These are phyloP conservation scores for Malacoctenus gilli DNA, from an alignment of 2,797 vertebrate species.

Conservation along the genomic window DNA sequence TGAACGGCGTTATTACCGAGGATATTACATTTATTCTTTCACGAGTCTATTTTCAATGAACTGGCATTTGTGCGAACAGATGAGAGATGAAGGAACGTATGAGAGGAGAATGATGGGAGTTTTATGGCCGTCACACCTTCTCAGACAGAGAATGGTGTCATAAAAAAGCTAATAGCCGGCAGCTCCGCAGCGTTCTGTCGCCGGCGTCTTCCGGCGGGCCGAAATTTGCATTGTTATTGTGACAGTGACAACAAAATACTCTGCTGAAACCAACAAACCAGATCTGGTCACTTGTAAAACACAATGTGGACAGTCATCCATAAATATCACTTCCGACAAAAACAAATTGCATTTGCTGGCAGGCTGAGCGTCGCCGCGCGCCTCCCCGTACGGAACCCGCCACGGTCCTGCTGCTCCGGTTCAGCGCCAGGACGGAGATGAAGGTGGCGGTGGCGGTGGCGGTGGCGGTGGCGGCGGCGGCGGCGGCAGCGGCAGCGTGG, in stretches of 20 bases:
- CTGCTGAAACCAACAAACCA: constrained; percentile 8
- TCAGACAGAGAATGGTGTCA: not conserved
- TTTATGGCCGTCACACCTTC: constrained; percentile 4
- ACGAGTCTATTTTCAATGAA: no score
- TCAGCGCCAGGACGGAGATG: constrained; percentile 12
- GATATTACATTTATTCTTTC: no score
- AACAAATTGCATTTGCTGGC: constrained; percentile 46
- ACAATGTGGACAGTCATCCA: constrained; percentile 31
- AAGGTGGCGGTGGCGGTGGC: no score
- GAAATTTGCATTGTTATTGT: constrained; percentile 32
- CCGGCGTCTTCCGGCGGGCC: not conserved
- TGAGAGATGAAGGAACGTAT: no score
- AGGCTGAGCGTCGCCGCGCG: constrained; percentile 28
- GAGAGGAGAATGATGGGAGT: no score
- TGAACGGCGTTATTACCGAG: no score
- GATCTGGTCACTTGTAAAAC: constrained; percentile 50
- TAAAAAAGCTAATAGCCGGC: constrained; percentile 2
- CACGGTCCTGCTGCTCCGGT: constrained; percentile 16
- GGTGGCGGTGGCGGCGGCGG: no score
- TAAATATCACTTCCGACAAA: constrained; percentile 38
- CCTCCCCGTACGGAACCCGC: no score
- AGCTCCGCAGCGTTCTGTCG: constrained; percentile 4
- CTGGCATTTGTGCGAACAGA: no score
- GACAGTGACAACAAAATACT: constrained; percentile 4
- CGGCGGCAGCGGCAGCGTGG: constrained; percentile 24